Conservation (phyloP, 2,797 vertebrate genomes). For the Centropyge bicolor region DNA sequence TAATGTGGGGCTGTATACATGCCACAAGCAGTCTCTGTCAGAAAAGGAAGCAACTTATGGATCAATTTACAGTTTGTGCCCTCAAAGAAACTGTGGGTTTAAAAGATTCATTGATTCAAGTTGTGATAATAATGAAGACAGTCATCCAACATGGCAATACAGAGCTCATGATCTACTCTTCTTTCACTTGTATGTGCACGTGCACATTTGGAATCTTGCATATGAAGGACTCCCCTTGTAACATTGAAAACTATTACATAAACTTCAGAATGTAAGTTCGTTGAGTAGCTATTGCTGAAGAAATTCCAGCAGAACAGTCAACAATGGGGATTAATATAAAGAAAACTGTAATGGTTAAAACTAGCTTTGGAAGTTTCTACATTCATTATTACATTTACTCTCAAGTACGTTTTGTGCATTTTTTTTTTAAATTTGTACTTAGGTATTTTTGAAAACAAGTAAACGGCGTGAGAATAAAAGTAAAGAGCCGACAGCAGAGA, state of each 20-base stretch:
- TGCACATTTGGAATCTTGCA: not conserved
- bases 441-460: no score
- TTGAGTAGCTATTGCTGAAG: not conserved
- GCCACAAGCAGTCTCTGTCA: not conserved
- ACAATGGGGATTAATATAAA: not conserved
- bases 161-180: not conserved
- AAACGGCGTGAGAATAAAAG: no score
- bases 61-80: not conserved
- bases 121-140: not conserved
- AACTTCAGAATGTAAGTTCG: not conserved
- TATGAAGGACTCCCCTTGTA: not conserved
- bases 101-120: not conserved
- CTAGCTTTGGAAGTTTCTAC: no score
- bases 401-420: no score
- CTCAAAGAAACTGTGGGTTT: not conserved
- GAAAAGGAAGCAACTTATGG: not conserved
- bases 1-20: constrained; percentile 2
- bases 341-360: no score
- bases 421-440: no score
- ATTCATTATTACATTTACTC: no score
- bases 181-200: not conserved
- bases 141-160: not conserved
- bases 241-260: not conserved
- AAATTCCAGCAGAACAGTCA: not conserved
- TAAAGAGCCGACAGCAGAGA: no score